Evolutionary conservation across 1,140 invertebrate species (phyloP).

Genomic region (Mycetomoellerius zeteki): DNA sequence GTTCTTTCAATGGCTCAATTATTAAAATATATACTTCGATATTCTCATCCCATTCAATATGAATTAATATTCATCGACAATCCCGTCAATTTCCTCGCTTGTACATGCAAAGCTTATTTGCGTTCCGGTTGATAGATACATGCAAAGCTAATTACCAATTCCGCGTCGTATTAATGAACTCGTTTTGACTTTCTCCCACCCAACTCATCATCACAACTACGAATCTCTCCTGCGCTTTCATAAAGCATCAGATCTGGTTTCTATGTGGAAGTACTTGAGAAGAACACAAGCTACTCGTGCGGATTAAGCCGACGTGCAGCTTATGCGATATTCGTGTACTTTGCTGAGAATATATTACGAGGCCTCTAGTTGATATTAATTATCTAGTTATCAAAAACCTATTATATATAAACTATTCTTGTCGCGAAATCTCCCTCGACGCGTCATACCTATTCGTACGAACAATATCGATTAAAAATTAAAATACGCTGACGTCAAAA

Average conservation of each 20-base stretch:
- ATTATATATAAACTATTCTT: neutral
- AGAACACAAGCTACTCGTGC: conserved; percentile 1
- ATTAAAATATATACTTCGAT: neutral
- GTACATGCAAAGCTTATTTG: conserved; percentile 1
- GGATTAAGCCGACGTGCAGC: conserved; percentile 23
- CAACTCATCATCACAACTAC: neutral
- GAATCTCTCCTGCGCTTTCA: conserved; percentile 3
- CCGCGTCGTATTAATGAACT: conserved; percentile 50
- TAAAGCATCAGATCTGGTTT: conserved; percentile 2
- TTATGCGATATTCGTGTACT: conserved; percentile 1
- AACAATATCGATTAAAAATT: conserved; percentile 27
- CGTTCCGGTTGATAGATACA: conserved; percentile 19
- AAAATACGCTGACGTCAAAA: neutral
- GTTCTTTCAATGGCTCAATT: neutral
- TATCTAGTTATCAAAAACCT: conserved; percentile 13
- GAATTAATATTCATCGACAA: neutral
- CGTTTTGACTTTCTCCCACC: conserved; percentile 42
- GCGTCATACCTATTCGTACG: neutral
- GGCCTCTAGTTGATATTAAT: conserved; percentile 42
- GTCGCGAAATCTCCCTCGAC: neutral
- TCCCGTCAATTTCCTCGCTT: neutral
- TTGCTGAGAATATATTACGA: conserved; percentile 40
- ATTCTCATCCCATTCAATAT: neutral
- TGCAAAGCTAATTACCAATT: conserved; percentile 46
- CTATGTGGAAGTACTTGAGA: conserved; percentile 22